phyloP scores from a whole-genome alignment of 2,888 invertebrate genomes.

The Thera obeliscata region DNA sequence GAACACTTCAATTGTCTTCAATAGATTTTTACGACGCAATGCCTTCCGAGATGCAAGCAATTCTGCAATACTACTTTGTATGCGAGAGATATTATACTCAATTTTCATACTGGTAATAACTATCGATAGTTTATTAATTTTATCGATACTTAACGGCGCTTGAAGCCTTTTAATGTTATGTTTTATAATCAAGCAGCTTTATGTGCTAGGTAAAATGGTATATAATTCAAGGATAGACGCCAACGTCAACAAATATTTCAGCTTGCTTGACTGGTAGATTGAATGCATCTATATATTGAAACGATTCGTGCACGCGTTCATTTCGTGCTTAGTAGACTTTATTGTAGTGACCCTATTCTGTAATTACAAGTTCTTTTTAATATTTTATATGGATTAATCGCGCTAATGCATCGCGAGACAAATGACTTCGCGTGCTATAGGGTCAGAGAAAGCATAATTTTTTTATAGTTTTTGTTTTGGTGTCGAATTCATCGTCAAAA shows the following conservation, averaged over 20 bases:
- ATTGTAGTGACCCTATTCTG: neutral
- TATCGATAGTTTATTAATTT: constrained; percentile 27
- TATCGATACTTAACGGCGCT: constrained; percentile 31
- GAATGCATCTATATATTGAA: constrained; percentile 27
- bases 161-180: constrained; percentile 34
- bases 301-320: neutral
- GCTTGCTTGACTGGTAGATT: constrained; percentile 32
- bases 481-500: neutral
- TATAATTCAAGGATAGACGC: constrained; percentile 36
- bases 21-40: constrained; percentile 54
- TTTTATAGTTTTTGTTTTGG: neutral
- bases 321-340: neutral
- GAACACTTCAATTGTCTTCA: constrained; percentile 56
- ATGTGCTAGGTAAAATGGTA: constrained; percentile 34
- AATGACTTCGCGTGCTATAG: constrained; percentile 9
- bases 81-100: constrained; percentile 22
- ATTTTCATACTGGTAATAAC: constrained; percentile 27
- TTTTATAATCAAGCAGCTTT: constrained; percentile 34
- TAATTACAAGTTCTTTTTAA: constrained; percentile 1
- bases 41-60: constrained; percentile 43
- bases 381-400: neutral
- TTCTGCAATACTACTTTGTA: constrained; percentile 32
- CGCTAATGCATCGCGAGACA: constrained; percentile 6
- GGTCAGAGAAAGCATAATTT: constrained; percentile 7
- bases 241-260: constrained; percentile 35